Evolutionary conservation across 2,888 invertebrate genomes (phyloP), one percentile per base, ranked within the genome.

Genomic region (Drosophila eohydei): DNA sequence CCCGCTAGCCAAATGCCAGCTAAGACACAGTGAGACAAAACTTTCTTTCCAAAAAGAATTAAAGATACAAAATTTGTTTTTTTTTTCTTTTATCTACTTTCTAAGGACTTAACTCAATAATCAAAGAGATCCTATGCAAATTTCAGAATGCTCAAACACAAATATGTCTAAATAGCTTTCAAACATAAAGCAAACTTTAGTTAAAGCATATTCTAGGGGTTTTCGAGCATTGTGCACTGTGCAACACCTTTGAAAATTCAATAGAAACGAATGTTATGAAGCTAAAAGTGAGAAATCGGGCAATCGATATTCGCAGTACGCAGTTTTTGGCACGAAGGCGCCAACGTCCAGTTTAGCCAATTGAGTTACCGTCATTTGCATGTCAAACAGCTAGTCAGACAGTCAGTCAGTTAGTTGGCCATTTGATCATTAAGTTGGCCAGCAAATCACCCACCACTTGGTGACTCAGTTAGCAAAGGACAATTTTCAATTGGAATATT

Each of bases 401-500:
- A 38, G 30, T 11, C 26, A 57, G 34, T 26, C n/a, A 28, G 51
- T 38, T 5, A 8, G 41, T 32, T 12, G 38, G 12, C 14, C 40
- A 44, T 21, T 6, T 30, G 7, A 34, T 38, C 48, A 16, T 16
- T 34, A 14, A 40, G 28, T 58, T 16, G 46, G 44, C 11, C 30
- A 30, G 30, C 30, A 9, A 28, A 7, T 28, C 46, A 21, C 28
- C 28, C 46, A 28, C 28, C 46, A 28, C n/a, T 34, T 14, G 55
- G 60, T 76, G 54, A 36, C 36, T 41, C n/a, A 41, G 50, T 36
- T 44, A 11, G 21, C 26, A 38, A 55, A 51, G 69, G 50, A 30
- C 79, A 62, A 14, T 60, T 77, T 79, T 72, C 74, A 80, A 82
- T 83, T 66, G 78, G 85, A 82, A 71, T 59, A 69, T 80, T 74